Base-by-base conservation (phyloP, 2,888 invertebrate species). In the Ophion ellenae region DNA sequence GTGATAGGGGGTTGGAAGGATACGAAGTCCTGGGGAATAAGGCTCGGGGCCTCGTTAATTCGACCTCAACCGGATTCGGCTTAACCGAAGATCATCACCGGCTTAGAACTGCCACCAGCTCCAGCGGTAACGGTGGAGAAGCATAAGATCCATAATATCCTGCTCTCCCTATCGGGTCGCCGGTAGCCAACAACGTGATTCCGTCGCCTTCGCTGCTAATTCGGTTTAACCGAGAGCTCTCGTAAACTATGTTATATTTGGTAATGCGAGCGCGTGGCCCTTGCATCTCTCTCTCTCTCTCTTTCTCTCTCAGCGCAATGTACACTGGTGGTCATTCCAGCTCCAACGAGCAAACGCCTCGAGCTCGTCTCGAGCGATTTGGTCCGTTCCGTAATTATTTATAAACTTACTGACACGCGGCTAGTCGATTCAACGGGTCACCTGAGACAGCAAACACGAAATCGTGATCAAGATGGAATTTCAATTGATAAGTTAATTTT, bases 201-300 rank as follows among this genome's bases (percentile, higher is more conserved):
- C 80, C 77, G 82, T 88, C 86, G 81, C 81, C 83, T 83, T 82
- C 73, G 76, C 82, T 66, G 80, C 90, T 91, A 91, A 91, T 88
- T 89, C 90, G 90, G 90, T 92, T 92, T 91, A 92, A 91, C 90
- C 90, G 89, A 89, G 91, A 89, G 92, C 91, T 92, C 91, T 91
- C 90, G 92, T 93, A 93, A 92, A 93, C 90, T 91, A 89, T 86
- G 91, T 93, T 93, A 92, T 78, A 81, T 85, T 89, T 90, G 88
- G 89, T 91, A 92, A 93, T 91, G 92, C 89, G 90, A 89, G 90
- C 91, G 91, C 91, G 91, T 92, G 91, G 90, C 90, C 89, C 88
- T 91, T 91, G 89, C 89, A 89, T 91, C 90, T 32, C 32, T 32
- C 32, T 32, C 32, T 32, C 4, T 4, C 32, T 32, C 32, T 4